Conservation (phyloP, 2,113 vertebrate genomes). For the Phoenicopterus ruber region DNA sequence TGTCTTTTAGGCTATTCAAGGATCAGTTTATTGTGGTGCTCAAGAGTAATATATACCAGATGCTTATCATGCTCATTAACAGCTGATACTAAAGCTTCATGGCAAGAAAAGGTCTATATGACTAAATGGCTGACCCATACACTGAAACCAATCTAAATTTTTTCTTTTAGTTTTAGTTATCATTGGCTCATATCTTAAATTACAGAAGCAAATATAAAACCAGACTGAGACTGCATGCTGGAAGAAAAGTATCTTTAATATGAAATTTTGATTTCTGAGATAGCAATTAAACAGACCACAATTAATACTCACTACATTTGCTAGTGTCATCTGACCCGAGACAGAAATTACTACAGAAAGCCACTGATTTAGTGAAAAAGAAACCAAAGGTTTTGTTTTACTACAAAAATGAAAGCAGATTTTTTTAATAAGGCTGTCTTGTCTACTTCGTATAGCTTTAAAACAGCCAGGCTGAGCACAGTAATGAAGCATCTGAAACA, state of each 20-base stretch:
- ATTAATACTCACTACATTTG: neutral
- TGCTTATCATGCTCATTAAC: neutral
- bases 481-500: too few species aligned
- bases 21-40: neutral
- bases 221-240: neutral
- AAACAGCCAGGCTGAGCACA: too few species aligned
- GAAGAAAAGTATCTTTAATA: neutral
- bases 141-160: neutral
- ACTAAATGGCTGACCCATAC: neutral
- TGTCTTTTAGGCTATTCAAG: neutral
- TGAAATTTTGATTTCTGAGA: neutral
- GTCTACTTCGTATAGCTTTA: neutral
- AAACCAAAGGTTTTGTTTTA: neutral
- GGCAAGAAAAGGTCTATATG: neutral
- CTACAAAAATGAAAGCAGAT: neutral
- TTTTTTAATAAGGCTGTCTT: neutral
- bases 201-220: neutral
- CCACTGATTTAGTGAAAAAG: neutral
- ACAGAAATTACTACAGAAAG: neutral
- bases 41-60: neutral
- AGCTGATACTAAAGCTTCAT: neutral
- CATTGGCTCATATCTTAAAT: neutral
- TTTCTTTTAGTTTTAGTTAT: neutral
- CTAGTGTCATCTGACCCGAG: neutral
- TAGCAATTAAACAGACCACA: neutral